Conservation (phyloP, 1,140 invertebrate genomes). For the honey bee (Apis mellifera) region DNA sequence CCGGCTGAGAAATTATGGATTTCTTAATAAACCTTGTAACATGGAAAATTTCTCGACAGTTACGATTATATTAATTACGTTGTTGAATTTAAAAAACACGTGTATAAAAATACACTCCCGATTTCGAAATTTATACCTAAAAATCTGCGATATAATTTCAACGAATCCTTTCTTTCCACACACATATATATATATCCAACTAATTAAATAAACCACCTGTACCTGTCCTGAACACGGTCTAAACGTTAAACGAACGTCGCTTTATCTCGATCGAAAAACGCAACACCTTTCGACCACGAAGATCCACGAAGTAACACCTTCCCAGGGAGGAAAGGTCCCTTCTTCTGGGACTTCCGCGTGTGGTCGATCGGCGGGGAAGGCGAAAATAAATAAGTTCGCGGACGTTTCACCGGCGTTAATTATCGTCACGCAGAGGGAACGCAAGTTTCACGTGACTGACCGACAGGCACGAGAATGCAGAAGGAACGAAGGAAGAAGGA, state of each 20-base stretch:
- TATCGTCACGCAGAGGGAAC: conserved; percentile 67
- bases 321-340: no score
- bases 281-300: not conserved
- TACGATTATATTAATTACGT: no score
- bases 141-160: no score
- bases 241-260: no score
- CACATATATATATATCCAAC: no score
- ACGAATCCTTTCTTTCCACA: no score
- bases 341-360: conserved; percentile 39
- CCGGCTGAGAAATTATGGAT: no score
- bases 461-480: conserved; percentile 38
- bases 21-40: not conserved
- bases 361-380: conserved; percentile 19
- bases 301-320: not conserved
- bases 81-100: not conserved
- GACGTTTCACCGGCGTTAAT: conserved; percentile 74
- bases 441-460: conserved; percentile 54
- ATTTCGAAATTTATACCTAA: no score
- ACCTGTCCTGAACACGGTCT: not conserved
- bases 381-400: conserved; percentile 69
- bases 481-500: conserved; percentile 45
- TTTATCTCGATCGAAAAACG: not conserved
- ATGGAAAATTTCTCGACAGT: not conserved
- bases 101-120: no score
- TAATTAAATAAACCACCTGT: no score